These are phyloP conservation scores for Brachypterus glaber DNA, from an alignment of 2,888 invertebrate species.

Conservation along the genomic window DNA sequence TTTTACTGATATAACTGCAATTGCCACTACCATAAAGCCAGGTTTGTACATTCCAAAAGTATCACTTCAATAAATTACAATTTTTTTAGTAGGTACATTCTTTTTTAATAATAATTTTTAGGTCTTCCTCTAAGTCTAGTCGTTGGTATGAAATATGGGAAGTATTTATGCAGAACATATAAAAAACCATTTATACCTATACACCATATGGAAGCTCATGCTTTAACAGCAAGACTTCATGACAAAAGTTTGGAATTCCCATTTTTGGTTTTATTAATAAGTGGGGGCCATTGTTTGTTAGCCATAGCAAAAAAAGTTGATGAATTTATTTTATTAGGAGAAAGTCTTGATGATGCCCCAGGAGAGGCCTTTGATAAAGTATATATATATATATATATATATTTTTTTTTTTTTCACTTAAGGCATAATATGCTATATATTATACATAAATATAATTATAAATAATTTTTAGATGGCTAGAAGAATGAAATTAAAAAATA, in stretches of 20 bases:
- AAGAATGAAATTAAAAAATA: conserved; percentile 68
- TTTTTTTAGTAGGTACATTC: background rate
- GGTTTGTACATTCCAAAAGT: conserved; percentile 36
- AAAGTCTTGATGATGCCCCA: conserved; percentile 75
- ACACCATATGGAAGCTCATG: conserved; percentile 99
- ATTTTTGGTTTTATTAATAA: conserved; percentile 79
- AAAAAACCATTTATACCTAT: conserved; percentile 84
- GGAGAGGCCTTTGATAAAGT: conserved; percentile 93
- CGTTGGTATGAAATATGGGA: conserved; percentile 77
- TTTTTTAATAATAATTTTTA: conserved; percentile 25
- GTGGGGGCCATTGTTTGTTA: conserved; percentile 87
- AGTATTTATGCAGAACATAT: conserved; percentile 55
- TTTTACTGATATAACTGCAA: conserved; percentile 65
- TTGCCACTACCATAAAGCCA: conserved; percentile 88
- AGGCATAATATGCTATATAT: conserved; percentile 1
- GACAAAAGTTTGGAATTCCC: conserved; percentile 66
- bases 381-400: conserved; percentile 9
- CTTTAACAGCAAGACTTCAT: conserved; percentile 74
- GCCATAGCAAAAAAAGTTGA: conserved; percentile 63
- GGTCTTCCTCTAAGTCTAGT: conserved; percentile 69
- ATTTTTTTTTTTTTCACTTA: background rate
- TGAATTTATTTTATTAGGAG: conserved; percentile 72
- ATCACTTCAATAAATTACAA: too few relatives aligned
- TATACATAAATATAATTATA: too few relatives aligned
- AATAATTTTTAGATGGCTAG: conserved; percentile 55